A percentile compares a stretch with the other conserved stretches of the same genome.
Conservation (phyloP, 2,113 vertebrate species). For the Psammodynastes pulverulentus region DNA sequence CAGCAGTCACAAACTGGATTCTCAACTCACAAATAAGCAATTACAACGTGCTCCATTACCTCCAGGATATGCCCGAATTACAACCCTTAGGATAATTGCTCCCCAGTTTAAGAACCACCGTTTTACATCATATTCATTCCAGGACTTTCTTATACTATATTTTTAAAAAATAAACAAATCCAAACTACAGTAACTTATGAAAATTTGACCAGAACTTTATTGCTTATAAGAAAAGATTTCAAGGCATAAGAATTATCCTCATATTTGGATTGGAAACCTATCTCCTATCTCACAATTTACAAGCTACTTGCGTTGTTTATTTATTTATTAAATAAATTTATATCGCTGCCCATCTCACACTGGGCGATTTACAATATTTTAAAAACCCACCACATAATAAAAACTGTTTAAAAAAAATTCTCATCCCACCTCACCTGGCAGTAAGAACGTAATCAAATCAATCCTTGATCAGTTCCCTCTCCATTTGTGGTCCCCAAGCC, state of each 20-base stretch:
- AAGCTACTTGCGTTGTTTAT: neutral
- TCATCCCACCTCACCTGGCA: neutral
- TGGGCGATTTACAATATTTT: neutral
- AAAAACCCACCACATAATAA: neutral
- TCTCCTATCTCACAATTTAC: neutral
- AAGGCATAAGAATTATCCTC: neutral
- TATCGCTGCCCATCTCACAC: neutral
- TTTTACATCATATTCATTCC: neutral
- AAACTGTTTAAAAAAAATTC: neutral
- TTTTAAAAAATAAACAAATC: neutral
- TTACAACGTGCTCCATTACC: neutral
- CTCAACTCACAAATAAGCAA: neutral
- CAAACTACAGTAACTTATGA: neutral
- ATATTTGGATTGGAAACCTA: neutral
- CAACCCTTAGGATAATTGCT: neutral
- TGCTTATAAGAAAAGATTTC: neutral
- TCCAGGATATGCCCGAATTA: neutral
- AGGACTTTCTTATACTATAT: neutral
- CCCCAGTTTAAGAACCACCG: neutral
- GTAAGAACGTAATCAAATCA: neutral
- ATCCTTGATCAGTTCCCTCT: neutral
- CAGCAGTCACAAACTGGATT: neutral
- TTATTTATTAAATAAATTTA: neutral
- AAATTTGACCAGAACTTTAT: neutral
- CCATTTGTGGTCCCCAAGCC: neutral